A percentile compares a stretch with the other conserved stretches of the same genome.
Conservation (phyloP, 2,113 vertebrate species). For the Alosa alosa region DNA sequence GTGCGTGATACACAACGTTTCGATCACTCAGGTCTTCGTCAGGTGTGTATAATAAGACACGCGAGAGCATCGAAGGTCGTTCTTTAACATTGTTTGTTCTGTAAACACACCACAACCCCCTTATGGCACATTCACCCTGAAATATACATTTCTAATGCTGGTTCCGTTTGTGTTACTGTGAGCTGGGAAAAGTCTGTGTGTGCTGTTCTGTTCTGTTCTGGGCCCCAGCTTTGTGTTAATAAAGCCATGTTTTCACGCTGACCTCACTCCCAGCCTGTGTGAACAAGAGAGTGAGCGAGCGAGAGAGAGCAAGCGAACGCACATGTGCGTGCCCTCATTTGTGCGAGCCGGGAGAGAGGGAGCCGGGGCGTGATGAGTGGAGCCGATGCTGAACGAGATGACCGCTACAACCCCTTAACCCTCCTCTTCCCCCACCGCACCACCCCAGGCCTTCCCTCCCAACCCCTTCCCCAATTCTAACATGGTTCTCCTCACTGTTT, state of each 20-base stretch:
- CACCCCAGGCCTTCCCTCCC: not conserved
- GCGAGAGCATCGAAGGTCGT: not conserved
- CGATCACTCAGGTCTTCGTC: no score
- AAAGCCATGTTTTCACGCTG: constrained; percentile 20
- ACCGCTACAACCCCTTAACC: not conserved
- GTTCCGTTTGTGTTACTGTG: not conserved
- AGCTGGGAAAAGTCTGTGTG: not conserved
- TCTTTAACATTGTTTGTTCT: not conserved
- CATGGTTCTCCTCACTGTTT: not conserved
- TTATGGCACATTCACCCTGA: not conserved
- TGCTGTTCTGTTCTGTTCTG: not conserved
- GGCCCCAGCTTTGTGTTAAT: not conserved
- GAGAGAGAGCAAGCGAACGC: not conserved
- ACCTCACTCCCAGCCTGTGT: not conserved
- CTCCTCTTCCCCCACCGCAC: not conserved
- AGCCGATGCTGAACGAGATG: not conserved
- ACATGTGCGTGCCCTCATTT: not conserved
- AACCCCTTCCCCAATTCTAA: not conserved
- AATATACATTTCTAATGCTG: not conserved
- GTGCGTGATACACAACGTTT: no score
- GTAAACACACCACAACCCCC: not conserved
- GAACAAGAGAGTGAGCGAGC: no score
- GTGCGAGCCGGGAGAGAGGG: no score
- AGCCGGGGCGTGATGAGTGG: not conserved
- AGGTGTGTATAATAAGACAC: not conserved